phyloP scores from a whole-genome alignment of 2,888 invertebrate genomes.

The Pammene fasciana region DNA sequence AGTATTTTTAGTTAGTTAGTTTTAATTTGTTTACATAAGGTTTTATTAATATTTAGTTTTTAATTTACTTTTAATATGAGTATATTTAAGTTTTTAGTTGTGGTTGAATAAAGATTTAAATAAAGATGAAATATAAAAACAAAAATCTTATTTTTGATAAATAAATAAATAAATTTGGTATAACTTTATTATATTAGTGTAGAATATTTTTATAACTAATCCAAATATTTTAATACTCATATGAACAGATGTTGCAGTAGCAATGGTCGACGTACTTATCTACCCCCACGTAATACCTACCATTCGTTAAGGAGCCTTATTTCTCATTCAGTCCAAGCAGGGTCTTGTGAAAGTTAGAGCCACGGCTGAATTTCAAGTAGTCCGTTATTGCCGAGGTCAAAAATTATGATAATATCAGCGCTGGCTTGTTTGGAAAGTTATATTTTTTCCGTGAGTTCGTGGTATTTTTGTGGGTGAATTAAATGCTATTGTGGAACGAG shows the following conservation, averaged over 20 bases:
- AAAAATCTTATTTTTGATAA: too few species aligned
- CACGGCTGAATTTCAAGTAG: slow-evolving; percentile 52
- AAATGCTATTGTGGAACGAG: slow-evolving; percentile 36
- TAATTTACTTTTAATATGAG: too few species aligned
- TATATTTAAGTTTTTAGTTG: too few species aligned
- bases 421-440: slow-evolving; percentile 40
- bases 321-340: slow-evolving; percentile 49
- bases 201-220: too few species aligned
- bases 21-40: too few species aligned
- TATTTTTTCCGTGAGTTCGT: slow-evolving; percentile 35
- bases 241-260: neutral
- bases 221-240: too few species aligned
- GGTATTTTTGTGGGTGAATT: slow-evolving; percentile 38
- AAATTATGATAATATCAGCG: slow-evolving; percentile 49
- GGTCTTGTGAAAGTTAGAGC: slow-evolving; percentile 49
- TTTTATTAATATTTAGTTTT: too few species aligned
- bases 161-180: too few species aligned
- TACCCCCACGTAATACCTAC: slow-evolving; percentile 28
- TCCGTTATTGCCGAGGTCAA: slow-evolving; percentile 48
- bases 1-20: too few species aligned
- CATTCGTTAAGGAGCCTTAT: slow-evolving; percentile 47
- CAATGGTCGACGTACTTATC: slow-evolving; percentile 24
- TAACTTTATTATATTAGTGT: too few species aligned
- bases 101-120: too few species aligned
- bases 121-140: too few species aligned